phyloP scores from a whole-genome alignment of 2,888 invertebrate genomes.

The Pristionchus exspectatus region DNA sequence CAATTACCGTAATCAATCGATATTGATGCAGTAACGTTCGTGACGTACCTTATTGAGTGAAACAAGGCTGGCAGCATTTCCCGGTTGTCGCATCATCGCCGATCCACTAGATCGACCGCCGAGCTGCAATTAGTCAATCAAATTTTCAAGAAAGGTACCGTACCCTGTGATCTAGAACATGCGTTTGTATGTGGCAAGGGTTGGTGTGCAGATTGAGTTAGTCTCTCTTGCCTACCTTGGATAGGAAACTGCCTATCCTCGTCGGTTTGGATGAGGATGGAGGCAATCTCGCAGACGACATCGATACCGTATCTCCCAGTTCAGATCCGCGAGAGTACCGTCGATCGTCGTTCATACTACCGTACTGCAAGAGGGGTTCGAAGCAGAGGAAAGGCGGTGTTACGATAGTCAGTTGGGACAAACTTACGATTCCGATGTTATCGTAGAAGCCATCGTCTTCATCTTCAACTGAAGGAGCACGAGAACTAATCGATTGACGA shows the following conservation, averaged over 20 bases:
- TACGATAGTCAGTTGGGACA: constrained; percentile 23
- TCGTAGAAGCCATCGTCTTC: constrained; percentile 77
- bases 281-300: constrained; percentile 71
- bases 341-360: constrained; percentile 63
- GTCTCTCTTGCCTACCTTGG: constrained; percentile 66
- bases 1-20: not conserved
- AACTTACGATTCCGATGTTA: constrained; percentile 71
- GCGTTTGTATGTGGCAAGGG: not conserved
- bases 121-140: not conserved
- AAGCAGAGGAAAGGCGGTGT: not conserved
- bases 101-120: constrained; percentile 44
- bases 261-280: constrained; percentile 66
- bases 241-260: constrained; percentile 74
- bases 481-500: constrained; percentile 67
- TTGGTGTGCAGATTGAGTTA: not conserved
- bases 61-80: constrained; percentile 72
- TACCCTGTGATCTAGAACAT: no score
- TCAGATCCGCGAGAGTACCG: constrained; percentile 70
- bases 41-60: constrained; percentile 73
- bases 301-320: constrained; percentile 66
- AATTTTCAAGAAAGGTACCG: not conserved
- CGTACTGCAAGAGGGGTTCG: constrained; percentile 60
- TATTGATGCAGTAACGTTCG: not conserved
- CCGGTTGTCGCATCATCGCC: constrained; percentile 66
- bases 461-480: constrained; percentile 71